Evolutionary conservation across 2,113 vertebrate species (phyloP), one percentile per base, ranked within the genome.

Genomic region (Silurus meridionalis): DNA sequence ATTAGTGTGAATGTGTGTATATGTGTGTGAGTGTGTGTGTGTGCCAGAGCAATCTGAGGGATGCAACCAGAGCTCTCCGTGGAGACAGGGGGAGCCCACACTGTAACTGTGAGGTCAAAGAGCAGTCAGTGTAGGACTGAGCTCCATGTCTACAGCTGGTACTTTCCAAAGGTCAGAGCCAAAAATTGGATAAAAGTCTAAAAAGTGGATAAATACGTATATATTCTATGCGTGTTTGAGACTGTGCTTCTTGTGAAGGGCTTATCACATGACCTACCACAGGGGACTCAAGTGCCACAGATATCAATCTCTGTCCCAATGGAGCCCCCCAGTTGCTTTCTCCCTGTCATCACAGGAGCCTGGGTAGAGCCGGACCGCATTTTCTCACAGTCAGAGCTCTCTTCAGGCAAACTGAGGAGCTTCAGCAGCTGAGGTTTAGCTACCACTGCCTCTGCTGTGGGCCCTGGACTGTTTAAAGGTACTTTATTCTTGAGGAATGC

Each of bases 401-500:
- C 85, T 85, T 88, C 75, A 84, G 85, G 87, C 81, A 64, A 87
- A 85, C 86, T 91, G 92, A 90, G 89, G 83, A 80, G 80, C 82
- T 74, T 87, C 80, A 91, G 91, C 92, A 93, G 92, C 93, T 94
- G 93, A 92, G 87, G 82, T 78, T 88, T 84, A 6, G 78, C 85
- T 80, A 85, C 48, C 78, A 89, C 83, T 25, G 85, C 71, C 85
- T 46, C 84, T 84, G 88, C 87, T 71, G 77, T 90, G 61, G 74
- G 90, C 89, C 86, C 87, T 86, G 91, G 79, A 87, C 85, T 8
- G 8, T 92, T 92, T 93, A 91, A 94, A 92, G 94, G 93, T 92
- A 89, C 91, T 94, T 91, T 90, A 82, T 52, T 89, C 88, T 90
- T 93, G 89, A 90, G 93, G 94, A 95, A 95, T 95, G 93, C 88